Evolutionary conservation across 2,797 vertebrate species (phyloP), one percentile per base, ranked within the genome.

Genomic region (Atherinosoma microstoma): DNA sequence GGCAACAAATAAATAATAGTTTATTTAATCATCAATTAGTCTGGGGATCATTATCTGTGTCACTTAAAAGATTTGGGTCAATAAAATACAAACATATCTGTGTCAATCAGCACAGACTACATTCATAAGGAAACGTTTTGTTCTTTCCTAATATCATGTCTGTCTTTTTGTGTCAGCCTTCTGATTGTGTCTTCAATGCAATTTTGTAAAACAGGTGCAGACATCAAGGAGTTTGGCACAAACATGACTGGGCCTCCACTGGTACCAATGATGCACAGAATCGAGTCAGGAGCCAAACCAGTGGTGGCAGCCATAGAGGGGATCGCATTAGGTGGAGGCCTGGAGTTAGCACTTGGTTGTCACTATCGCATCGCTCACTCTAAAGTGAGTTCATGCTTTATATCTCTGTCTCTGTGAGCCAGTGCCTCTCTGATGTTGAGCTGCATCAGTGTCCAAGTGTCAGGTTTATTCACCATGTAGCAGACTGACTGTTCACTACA

Each of bases 231-330:
- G 73, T 97, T 98, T 80, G 72, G 85, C 0, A 20, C n/a, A 0
- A 10, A 62, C 0, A 87, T 84, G 59, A 20, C 12, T 0, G 88
- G 89, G 0, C 9, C 9, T 40, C 64, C 56, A 0, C 80, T 95
- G 80, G 75, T 91, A 0, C 65, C 92, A 0, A 0, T 96, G 45
- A 60, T 98, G 62, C 93, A 96, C 3, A 81, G 91, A 30, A 92
- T 99, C 1, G 96, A 98, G 80, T 92, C 90, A n/a, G 85, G 88
- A 0, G 42, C 90, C 79, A 99, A 98, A 88, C 97, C 96, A 0
- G 87, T 97, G 87, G 96, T 99, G 78, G 97, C 97, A 0, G 97
- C 96, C 63, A 97, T 99, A 54, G 95, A 98, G 76, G 96, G 95
- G 0, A 0, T 94, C 2, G 97, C 97, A 45, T 78, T 99, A 0